These are phyloP conservation scores for Dryobota labecula DNA, from an alignment of 2,888 invertebrate species.

Conservation along the genomic window DNA sequence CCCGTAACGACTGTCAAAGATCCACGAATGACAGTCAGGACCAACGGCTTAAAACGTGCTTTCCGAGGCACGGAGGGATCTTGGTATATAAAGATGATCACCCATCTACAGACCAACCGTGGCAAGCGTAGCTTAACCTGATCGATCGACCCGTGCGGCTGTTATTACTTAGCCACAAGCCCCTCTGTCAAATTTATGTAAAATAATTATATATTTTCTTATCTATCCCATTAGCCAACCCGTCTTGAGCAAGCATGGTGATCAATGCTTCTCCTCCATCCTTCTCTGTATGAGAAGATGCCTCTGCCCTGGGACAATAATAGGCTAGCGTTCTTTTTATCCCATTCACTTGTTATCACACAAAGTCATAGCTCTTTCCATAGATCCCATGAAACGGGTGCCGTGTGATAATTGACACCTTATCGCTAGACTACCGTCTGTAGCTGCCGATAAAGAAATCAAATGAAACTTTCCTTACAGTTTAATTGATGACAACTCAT, in stretches of 20 bases:
- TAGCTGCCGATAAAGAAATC: constrained; percentile 37
- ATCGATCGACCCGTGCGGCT: too few species aligned
- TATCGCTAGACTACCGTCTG: constrained; percentile 19
- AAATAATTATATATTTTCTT: not conserved
- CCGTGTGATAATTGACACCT: constrained; percentile 17
- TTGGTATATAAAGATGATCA: too few species aligned
- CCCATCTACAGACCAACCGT: too few species aligned
- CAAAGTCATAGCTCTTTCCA: not conserved
- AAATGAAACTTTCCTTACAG: constrained; percentile 36
- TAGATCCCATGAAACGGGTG: not conserved
- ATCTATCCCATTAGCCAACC: not conserved
- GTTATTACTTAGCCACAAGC: too few species aligned
- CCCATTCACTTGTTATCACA: constrained; percentile 1
- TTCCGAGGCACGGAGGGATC: too few species aligned
- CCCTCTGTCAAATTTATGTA: too few species aligned
- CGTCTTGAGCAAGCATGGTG: not conserved
- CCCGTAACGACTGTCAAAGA: too few species aligned
- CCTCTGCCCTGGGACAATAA: not conserved
- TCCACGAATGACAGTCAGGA: too few species aligned
- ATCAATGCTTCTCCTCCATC: too few species aligned
- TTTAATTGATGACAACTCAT: constrained; percentile 33
- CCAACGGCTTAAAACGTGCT: too few species aligned
- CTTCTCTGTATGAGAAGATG: too few species aligned
- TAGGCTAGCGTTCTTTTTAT: not conserved
- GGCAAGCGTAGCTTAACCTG: too few species aligned